Evolutionary conservation across 2,888 invertebrate genomes (phyloP), one percentile per base, ranked within the genome.

Genomic region (Leucozona laternaria): DNA sequence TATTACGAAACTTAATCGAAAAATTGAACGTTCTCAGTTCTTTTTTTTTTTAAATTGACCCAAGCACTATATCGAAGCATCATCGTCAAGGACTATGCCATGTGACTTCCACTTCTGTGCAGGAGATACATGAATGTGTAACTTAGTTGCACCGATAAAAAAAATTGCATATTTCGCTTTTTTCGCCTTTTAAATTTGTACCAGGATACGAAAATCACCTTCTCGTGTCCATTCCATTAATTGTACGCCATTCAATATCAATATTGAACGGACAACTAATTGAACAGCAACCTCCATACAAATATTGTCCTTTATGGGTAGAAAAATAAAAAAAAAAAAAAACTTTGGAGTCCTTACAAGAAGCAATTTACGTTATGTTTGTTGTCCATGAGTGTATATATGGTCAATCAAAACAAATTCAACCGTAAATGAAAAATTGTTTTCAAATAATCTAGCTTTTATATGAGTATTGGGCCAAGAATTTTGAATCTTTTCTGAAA

Each of bases 1-100:
- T 79, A 58, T 79, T 73, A 66, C 72, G 55, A 68, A 79, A 80
- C 75, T 76, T 77, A 85, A 85, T 85, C 58, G 66, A 81, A 85
- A 64, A 81, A 70, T 45, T 3, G 53, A 66, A 48, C 40, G 55
- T 22, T 57, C 25, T 68, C 17, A 4, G 15, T 48, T 8, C 22
- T 66, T 11, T 10, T 66, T 31, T 17, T 48, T 15, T 31, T 34
- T 45, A 17, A 7, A 17, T 22, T 53, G 25, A 1, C 8, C 15
- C 17, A 31, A 34, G 20, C 31, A 10, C 34, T 34, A 31, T 31
- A 31, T 31, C 13, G 34, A 58, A 58, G 20, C 20, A 20, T 28
- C 20, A 20, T 28, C 64, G 48, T 45, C 64, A 45, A 48, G 58
- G 53, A 48, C 31, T 60, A n/a, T n/a, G 40, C 22, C 22, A 25